Evolutionary conservation across 2,797 vertebrate species (phyloP), one percentile per base, ranked within the genome.

Genomic region (Natrix natrix): DNA sequence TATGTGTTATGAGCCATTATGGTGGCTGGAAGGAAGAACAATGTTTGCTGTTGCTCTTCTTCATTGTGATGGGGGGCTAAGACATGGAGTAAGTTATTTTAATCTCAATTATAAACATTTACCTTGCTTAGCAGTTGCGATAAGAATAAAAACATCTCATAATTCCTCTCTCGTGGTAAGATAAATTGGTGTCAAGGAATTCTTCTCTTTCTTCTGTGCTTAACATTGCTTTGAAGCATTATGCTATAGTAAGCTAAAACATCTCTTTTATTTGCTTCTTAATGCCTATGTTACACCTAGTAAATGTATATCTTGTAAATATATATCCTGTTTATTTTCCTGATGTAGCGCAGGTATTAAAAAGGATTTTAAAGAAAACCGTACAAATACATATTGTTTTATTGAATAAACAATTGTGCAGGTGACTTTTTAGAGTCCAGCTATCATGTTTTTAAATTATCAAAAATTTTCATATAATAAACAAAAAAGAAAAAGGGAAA

Each of bases 31-130:
- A 24, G 89, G 94, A 91, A 92, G 78, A 54, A 61, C 48, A 20
- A 24, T 11, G 37, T 83, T 83, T 24, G 24, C n/a, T 87, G 0
- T 17, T 0, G 60, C 43, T 91, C 87, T 5, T 32, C 93, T 90
- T 78, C 37, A 90, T 37, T 66, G 24, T 16, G 66, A 91, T 93
- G 89, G 5, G 61, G 93, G 86, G 90, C 86, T 93, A 4, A 86
- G 93, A 2, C 43, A 60, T 54, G 16, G 60, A 32, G 22, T 60
- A n/a, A 78, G 74, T 83, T 88, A 91, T 90, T 52, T 83, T 95
- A 61, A 87, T 90, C 83, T 96, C 95, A 96, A 92, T 96, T 92
- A 95, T 95, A 95, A 93, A 91, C 94, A 90, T 88, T 91, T 88
- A 20, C 93, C 0, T 86, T 74, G 93, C 48, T 1, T 94, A 90